Percentiles rank a stretch among this genome's conserved stretches.
Conservation (phyloP, 1,140 invertebrate species). For the Halictus rubicundus region DNA sequence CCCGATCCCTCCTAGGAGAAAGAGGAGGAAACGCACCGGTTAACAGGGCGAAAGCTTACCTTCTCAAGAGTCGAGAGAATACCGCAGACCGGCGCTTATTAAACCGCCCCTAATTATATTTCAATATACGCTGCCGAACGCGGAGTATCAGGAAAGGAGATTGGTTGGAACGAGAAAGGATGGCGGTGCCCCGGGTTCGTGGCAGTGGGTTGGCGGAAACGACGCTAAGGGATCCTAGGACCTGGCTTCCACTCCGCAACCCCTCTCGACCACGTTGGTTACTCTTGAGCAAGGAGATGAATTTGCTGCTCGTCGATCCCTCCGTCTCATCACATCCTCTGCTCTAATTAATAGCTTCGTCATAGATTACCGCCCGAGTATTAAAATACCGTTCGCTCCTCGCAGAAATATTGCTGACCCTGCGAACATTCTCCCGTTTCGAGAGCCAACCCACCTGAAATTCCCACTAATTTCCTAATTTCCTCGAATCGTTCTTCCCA, state of each 20-base stretch:
- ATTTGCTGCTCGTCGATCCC: constrained; percentile 56
- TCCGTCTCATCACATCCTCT: constrained; percentile 42
- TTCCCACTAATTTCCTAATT: too few relatives aligned
- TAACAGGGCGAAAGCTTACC: constrained; percentile 56
- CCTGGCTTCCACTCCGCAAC: constrained; percentile 24
- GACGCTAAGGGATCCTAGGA: constrained; percentile 46
- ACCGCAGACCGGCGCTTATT: constrained; percentile 69
- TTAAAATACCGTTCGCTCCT: constrained; percentile 53
- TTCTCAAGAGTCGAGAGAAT: constrained; percentile 60
- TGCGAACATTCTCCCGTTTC: background rate
- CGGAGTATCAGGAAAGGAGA: constrained; percentile 51
- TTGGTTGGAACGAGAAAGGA: constrained; percentile 43
- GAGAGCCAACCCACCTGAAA: background rate
- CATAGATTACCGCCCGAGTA: constrained; percentile 59
- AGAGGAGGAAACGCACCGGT: constrained; percentile 54
- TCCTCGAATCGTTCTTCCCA: too few relatives aligned
- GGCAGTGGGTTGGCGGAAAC: constrained; percentile 33
- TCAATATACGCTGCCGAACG: constrained; percentile 66
- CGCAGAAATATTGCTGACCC: background rate
- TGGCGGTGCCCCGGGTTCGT: background rate
- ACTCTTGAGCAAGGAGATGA: constrained; percentile 56
- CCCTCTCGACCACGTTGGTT: constrained; percentile 54
- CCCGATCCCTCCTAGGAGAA: constrained; percentile 44
- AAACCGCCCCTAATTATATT: constrained; percentile 71
- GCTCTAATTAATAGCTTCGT: constrained; percentile 63